phyloP scores from a whole-genome alignment of 92 coral and sea anemone genomes.

The Phymanthus crucifer region DNA sequence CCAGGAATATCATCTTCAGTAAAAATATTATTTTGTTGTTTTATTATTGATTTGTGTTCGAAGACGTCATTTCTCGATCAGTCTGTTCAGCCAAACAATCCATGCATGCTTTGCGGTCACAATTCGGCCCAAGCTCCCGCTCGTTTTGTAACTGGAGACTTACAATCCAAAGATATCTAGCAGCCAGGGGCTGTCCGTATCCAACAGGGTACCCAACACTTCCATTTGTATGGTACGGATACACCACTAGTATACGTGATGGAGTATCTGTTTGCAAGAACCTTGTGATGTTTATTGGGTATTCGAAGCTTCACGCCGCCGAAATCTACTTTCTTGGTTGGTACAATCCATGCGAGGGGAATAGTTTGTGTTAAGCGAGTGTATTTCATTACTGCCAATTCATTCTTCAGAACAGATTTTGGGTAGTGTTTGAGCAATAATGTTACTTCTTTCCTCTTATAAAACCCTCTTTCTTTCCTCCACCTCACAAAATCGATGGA shows the following conservation, averaged over 20 bases:
- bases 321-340: slow-evolving; percentile 57
- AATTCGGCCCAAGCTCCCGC: too few species aligned
- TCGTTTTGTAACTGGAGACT: too few species aligned
- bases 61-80: too few species aligned
- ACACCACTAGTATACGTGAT: slow-evolving; percentile 49
- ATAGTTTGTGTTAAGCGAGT: slow-evolving; percentile 55
- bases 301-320: slow-evolving; percentile 63
- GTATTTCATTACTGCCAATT: slow-evolving; percentile 44
- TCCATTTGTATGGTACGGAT: slow-evolving; percentile 86
- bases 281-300: slow-evolving; percentile 57
- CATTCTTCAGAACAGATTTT: slow-evolving; percentile 41
- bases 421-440: slow-evolving; percentile 72
- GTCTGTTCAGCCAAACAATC: too few species aligned
- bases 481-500: slow-evolving; percentile 72
- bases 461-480: slow-evolving; percentile 41
- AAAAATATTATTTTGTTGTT: too few species aligned
- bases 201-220: slow-evolving; percentile 82
- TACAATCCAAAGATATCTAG: too few species aligned
- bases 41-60: too few species aligned
- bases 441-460: slow-evolving; percentile 38
- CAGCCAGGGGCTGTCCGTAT: too few species aligned
- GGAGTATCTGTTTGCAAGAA: slow-evolving; percentile 67
- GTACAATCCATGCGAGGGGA: slow-evolving; percentile 74
- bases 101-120: too few species aligned
- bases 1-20: too few species aligned